Percentiles rank a stretch among this genome's conserved stretches.
Conservation (phyloP, 92 coral and sea anemone species). For the Parazoanthus darwini region DNA sequence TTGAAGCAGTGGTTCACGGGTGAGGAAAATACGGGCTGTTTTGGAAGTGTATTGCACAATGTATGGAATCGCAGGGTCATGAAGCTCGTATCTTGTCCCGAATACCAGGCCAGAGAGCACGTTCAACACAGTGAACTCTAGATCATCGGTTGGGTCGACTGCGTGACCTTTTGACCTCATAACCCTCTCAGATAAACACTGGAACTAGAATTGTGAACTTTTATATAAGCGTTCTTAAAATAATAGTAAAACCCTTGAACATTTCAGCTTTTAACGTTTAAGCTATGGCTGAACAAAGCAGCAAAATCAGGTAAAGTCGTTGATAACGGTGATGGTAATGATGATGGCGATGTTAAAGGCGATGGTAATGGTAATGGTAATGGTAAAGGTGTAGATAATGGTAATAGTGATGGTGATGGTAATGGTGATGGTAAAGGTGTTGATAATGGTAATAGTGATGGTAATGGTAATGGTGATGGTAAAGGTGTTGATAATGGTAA, state of each 20-base stretch:
- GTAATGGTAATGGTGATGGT: no score
- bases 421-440: no score
- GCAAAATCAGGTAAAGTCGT: no score
- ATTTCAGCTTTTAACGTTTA: no score
- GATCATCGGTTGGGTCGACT: neutral
- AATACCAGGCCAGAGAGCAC: neutral
- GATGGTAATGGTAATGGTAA: no score
- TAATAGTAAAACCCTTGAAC: neutral
- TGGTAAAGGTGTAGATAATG: no score
- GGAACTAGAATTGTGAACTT: neutral
- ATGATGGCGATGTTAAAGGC: no score
- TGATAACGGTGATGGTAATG: no score
- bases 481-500: no score
- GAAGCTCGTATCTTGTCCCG: neutral
- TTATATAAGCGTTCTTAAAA: neutral
- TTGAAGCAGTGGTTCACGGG: conserved; percentile 4
- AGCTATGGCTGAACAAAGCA: no score
- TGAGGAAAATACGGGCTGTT: neutral
- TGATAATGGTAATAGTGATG: no score
- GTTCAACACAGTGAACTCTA: neutral
- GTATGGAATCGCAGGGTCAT: neutral
- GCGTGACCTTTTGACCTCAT: neutral
- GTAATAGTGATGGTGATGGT: no score
- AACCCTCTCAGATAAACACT: neutral
- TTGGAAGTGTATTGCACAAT: conserved; percentile 3